Percentiles rank a stretch among this genome's conserved stretches.
These are phyloP conservation scores for Notiomystis cincta DNA, from an alignment of 2,113 vertebrate genomes.

Conservation along the genomic window DNA sequence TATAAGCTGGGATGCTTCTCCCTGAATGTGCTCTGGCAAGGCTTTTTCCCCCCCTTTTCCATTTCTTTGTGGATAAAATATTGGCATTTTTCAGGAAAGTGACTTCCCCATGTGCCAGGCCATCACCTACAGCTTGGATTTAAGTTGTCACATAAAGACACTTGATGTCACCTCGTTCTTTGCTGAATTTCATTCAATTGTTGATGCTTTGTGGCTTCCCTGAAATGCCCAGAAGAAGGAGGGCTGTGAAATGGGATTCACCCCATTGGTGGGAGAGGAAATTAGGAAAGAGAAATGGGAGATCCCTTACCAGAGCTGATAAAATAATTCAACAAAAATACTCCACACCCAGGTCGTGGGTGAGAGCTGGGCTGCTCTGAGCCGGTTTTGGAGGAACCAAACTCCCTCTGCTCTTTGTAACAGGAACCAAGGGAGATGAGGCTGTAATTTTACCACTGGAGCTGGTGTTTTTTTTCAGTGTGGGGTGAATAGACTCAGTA, in stretches of 20 bases:
- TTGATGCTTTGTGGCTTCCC: background rate
- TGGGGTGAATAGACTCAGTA: background rate
- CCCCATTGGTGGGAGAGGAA: accelerated
- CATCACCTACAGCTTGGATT: background rate
- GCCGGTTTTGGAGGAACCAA: background rate
- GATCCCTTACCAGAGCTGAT: background rate
- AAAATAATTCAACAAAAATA: background rate
- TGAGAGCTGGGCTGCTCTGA: background rate
- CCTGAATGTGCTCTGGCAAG: background rate
- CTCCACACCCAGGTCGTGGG: accelerated
- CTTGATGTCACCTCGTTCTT: background rate
- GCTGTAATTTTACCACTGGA: background rate
- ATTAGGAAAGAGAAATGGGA: background rate
- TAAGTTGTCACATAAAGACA: background rate
- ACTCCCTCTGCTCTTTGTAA: background rate
- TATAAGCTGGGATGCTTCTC: background rate
- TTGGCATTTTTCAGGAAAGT: background rate
- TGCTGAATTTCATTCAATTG: background rate
- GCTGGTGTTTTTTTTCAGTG: background rate
- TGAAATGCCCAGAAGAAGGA: background rate
- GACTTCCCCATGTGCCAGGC: background rate
- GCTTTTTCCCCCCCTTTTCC: background rate
- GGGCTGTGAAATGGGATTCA: background rate
- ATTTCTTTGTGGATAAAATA: background rate
- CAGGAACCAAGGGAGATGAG: background rate